Evolutionary conservation across 2,797 vertebrate species (phyloP).

Genomic region (Xenops minutus): DNA sequence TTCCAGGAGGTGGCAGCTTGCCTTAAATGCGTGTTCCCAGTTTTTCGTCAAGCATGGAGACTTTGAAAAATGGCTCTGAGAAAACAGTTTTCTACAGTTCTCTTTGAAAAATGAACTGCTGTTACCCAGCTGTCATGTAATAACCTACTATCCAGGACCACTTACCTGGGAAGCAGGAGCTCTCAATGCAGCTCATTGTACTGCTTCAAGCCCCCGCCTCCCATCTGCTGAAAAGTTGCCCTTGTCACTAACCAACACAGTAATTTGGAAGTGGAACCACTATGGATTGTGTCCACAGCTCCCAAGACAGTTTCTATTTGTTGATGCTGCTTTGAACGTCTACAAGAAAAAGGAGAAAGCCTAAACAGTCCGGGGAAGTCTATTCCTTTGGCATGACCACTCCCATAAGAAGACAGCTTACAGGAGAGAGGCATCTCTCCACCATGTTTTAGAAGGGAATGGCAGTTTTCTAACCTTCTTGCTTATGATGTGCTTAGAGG

Average conservation of each 20-base stretch:
- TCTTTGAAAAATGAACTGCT: neutral
- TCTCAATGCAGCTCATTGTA: neutral
- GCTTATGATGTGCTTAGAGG: neutral
- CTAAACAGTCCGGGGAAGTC: neutral
- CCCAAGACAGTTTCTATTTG: neutral
- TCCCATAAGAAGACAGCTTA: neutral
- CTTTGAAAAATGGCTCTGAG: neutral
- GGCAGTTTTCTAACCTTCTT: neutral
- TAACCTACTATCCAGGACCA: neutral
- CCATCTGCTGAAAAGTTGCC: neutral
- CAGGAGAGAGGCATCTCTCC: neutral
- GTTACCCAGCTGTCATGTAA: neutral
- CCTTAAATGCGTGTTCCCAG: neutral
- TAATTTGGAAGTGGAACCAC: neutral
- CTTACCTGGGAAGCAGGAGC: neutral
- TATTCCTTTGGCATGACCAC: neutral
- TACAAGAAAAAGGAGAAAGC: neutral
- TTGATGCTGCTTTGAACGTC: neutral
- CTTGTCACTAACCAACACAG: neutral
- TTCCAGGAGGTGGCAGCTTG: neutral
- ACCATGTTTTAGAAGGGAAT: neutral
- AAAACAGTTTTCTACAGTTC: neutral
- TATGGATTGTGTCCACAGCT: neutral
- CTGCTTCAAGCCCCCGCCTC: neutral
- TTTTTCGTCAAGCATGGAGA: neutral